Base-by-base conservation (phyloP, 1,140 invertebrate genomes). In the Heliconius hewitsoni region DNA sequence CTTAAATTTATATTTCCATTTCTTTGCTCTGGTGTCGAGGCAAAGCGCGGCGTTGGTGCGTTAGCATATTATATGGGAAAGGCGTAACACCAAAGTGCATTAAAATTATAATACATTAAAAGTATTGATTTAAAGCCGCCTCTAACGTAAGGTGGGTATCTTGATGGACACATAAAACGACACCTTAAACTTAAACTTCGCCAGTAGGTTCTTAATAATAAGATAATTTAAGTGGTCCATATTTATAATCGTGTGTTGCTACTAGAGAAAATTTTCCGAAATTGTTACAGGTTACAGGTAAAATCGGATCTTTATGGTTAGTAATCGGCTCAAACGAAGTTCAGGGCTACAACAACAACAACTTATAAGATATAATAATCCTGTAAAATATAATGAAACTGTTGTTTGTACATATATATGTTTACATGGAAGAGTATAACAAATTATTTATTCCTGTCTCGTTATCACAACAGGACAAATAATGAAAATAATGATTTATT, bases 401-500 rank as follows among this genome's bases (percentile, higher is more conserved):
- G 5, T 30, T 66, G 27, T 66, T 72, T 72, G n/a, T 66, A 66
- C 11, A 66, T n/a, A 52, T 11, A 66, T 66, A 27, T 66, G n/a
- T 66, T 30, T 66, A 27, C 60, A 66, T 13, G 23, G 23, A 66
- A 66, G 60, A 9, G 60, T 30, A 11, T n/a, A 57, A 66, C 11
- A 66, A 66, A 66, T 66, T 3, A 66, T 23, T 66, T 66, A 66
- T 66, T 66, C 9, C 60, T 66, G 60, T 66, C 60, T 66, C 60
- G 60, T 66, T 66, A 66, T 66, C 60, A 2, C 11, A 66, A 66
- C 60, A 66, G 60, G 60, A 66, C 23, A 66, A 66, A 66, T 30
- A 66, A 66, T 30, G 42, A 16, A 2, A 46, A 46, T 46, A 46
- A 23, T 9, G 11, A 13, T 23, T 66, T 66, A 30, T 66, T 66